Percentiles rank a stretch among this genome's conserved stretches.
phyloP scores from a whole-genome alignment of 2,797 vertebrate species.

The Phrynocephalus forsythii region DNA sequence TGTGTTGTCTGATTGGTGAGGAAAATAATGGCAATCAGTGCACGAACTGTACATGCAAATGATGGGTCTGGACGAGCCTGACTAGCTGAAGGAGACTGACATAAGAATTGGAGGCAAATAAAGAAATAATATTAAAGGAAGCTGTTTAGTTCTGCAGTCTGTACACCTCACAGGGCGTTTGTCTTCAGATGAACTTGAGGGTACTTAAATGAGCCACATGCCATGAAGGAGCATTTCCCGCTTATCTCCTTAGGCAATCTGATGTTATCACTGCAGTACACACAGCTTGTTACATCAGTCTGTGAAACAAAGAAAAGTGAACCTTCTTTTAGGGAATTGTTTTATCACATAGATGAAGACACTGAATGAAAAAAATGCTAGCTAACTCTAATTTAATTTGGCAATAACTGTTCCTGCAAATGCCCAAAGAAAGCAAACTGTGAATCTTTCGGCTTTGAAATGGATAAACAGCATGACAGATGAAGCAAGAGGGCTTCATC shows the following conservation, averaged over 20 bases:
- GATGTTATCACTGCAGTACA: conserved; percentile 11
- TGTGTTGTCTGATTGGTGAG: no score
- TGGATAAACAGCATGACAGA: neutral
- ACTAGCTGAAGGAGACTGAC: neutral
- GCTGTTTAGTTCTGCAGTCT: neutral
- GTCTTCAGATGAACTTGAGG: conserved; percentile 14
- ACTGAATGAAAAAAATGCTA: neutral
- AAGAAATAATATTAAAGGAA: neutral
- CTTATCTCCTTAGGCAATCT: conserved; percentile 12
- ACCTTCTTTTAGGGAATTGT: conserved; percentile 13
- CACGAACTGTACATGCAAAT: no score
- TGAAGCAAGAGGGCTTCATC: neutral
- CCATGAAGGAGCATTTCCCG: neutral
- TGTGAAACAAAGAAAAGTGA: conserved; percentile 9
- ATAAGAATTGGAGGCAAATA: conserved; percentile 27
- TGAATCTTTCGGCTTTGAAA: neutral
- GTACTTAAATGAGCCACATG: conserved; percentile 23
- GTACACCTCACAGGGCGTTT: neutral
- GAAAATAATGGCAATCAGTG: no score
- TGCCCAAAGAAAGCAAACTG: neutral
- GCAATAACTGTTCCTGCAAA: accelerated
- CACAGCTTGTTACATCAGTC: conserved; percentile 7
- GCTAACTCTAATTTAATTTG: conserved; percentile 39
- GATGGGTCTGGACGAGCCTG: no score
- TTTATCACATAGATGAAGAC: conserved; percentile 35